Evolutionary conservation across 2,797 vertebrate genomes (phyloP).

Genomic region (Tamandua tetradactyla): DNA sequence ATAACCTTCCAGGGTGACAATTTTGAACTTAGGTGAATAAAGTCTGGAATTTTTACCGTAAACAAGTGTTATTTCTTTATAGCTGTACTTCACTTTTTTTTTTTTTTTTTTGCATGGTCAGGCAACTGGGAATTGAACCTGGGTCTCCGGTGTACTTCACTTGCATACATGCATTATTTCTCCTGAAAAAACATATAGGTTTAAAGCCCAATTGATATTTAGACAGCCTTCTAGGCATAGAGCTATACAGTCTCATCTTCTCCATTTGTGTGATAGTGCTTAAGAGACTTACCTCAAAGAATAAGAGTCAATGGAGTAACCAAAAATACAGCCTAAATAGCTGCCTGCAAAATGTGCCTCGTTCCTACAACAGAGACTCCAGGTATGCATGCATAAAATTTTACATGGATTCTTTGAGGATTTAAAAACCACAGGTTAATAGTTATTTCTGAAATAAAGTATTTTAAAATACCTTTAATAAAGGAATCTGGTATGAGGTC

Average conservation of each 20-base stretch:
- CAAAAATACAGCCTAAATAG: background rate
- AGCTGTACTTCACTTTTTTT: background rate
- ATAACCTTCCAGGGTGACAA: background rate
- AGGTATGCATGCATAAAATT: background rate
- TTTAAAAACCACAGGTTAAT: background rate
- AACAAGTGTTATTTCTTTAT: background rate
- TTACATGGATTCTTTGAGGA: background rate
- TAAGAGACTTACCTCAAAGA: background rate
- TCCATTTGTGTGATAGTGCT: background rate
- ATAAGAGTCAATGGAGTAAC: background rate
- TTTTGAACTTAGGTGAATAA: background rate
- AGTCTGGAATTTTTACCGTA: background rate
- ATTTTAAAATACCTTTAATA: background rate
- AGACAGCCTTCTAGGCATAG: background rate
- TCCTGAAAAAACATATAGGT: background rate
- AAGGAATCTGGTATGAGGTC: background rate
- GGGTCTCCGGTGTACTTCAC: too few relatives aligned
- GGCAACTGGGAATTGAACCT: too few relatives aligned
- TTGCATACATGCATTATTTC: background rate
- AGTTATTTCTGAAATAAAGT: background rate
- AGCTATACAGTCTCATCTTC: background rate
- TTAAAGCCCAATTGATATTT: background rate
- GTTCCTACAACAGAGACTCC: background rate
- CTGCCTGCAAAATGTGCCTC: background rate
- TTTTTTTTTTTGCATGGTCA: too few relatives aligned